Conservation (phyloP, 2,888 invertebrate species). For the Baronia brevicornis region DNA sequence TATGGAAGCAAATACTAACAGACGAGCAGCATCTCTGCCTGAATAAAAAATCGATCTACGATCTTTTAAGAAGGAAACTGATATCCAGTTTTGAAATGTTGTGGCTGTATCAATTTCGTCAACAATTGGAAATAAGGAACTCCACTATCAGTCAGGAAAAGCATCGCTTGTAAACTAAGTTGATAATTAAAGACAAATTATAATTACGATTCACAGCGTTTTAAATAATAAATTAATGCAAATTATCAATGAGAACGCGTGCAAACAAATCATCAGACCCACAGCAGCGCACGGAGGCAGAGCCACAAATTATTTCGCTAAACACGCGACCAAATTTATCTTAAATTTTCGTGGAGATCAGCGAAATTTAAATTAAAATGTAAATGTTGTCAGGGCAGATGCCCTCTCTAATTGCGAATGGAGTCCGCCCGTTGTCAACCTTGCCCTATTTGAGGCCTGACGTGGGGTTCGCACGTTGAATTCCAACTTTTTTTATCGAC, state of each 20-base stretch:
- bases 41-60: not conserved
- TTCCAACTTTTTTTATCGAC: conserved; percentile 22
- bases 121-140: not conserved
- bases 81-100: not conserved
- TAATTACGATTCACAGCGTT: conserved; percentile 4
- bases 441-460: conserved; percentile 26
- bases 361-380: conserved; percentile 73
- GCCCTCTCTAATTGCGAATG: conserved; percentile 63
- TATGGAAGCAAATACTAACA: too few relatives aligned
- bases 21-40: too few relatives aligned
- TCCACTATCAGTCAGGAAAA: not conserved
- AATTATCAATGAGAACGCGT: conserved; percentile 54
- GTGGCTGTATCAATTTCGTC: not conserved
- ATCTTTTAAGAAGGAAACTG: not conserved
- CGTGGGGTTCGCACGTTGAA: conserved; percentile 27
- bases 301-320: conserved; percentile 64
- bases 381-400: conserved; percentile 62
- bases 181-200: too few relatives aligned
- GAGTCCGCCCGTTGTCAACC: conserved; percentile 54
- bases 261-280: conserved; percentile 49
- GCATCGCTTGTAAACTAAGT: not conserved
- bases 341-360: conserved; percentile 68
- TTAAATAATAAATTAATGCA: conserved; percentile 4
- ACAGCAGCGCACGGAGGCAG: conserved; percentile 50
- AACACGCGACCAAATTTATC: conserved; percentile 68